phyloP scores from a whole-genome alignment of 2,113 vertebrate species.

The Saimiri boliviensis region DNA sequence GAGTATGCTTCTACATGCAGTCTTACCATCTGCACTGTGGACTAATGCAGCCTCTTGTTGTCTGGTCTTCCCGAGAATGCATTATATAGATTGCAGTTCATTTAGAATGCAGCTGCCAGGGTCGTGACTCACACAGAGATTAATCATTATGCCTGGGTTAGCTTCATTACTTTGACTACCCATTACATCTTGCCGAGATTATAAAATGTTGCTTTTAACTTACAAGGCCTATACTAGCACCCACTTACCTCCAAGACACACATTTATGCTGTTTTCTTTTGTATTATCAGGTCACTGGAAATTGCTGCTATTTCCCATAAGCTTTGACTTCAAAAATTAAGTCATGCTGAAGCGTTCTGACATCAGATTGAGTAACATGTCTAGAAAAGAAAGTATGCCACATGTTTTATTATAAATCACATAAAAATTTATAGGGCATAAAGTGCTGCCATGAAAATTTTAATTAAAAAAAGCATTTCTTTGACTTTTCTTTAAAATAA shows the following conservation, averaged over 20 bases:
- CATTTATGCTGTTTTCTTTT: slow-evolving; percentile 71
- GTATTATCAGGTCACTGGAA: slow-evolving; percentile 73
- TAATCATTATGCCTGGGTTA: slow-evolving; percentile 85
- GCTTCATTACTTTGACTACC: slow-evolving; percentile 84
- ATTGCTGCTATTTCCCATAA: slow-evolving; percentile 59
- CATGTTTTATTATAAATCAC: slow-evolving; percentile 4
- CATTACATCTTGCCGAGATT: slow-evolving; percentile 85
- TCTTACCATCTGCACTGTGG: slow-evolving; percentile 78
- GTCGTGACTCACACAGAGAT: slow-evolving; percentile 84
- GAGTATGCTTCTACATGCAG: slow-evolving; percentile 68
- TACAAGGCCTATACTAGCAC: slow-evolving; percentile 81
- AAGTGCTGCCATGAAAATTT: not conserved
- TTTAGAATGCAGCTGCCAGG: slow-evolving; percentile 85
- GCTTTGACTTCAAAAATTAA: slow-evolving; percentile 68
- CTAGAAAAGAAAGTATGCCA: not conserved
- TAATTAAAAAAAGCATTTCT: slow-evolving; percentile 11
- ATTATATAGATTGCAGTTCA: slow-evolving; percentile 87
- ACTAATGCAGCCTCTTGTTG: slow-evolving; percentile 82
- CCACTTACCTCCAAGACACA: slow-evolving; percentile 78
- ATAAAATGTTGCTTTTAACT: slow-evolving; percentile 86
- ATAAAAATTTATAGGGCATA: slow-evolving; percentile 32
- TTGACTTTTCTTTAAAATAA: slow-evolving; percentile 39
- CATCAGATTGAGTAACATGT: not conserved
- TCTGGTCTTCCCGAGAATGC: slow-evolving; percentile 83
- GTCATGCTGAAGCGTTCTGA: slow-evolving; percentile 53